These are phyloP conservation scores for Biston betularia DNA, from an alignment of 2,888 invertebrate genomes.

Conservation along the genomic window DNA sequence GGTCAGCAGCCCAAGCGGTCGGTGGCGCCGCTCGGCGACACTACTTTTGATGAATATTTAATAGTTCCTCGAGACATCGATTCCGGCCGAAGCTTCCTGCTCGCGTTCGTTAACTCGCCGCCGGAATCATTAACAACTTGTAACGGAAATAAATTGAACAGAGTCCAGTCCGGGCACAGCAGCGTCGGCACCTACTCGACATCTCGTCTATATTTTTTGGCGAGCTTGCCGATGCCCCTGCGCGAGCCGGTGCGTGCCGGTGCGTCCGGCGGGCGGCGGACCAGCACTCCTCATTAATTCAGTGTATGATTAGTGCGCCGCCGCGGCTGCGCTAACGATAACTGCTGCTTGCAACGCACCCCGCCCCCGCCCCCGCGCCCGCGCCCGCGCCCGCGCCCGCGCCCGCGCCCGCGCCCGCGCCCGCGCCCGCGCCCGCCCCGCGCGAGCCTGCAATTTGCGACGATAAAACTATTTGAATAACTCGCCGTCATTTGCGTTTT, in stretches of 20 bases:
- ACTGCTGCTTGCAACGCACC: constrained; percentile 8
- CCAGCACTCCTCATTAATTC: too few relatives aligned
- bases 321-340: too few relatives aligned
- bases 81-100: constrained; percentile 41
- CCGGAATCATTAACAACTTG: constrained; percentile 51
- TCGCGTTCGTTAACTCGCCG: constrained; percentile 48
- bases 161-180: constrained; percentile 23
- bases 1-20: too few relatives aligned
- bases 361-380: constrained; percentile 12
- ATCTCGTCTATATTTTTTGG: too few relatives aligned
- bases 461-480: constrained; percentile 34
- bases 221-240: too few relatives aligned
- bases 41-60: constrained; percentile 57
- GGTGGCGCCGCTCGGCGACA: constrained; percentile 25
- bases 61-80: constrained; percentile 48
- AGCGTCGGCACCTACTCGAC: too few relatives aligned
- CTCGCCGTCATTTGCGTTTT: constrained; percentile 33
- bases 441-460: constrained; percentile 25
- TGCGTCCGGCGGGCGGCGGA: too few relatives aligned
- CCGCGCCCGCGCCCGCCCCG: not conserved
- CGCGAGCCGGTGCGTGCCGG: too few relatives aligned
- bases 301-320: too few relatives aligned
- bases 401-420: not conserved
- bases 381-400: constrained; percentile 1
- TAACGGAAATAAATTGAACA: constrained; percentile 52